Percentiles rank a stretch among this genome's conserved stretches.
Evolutionary conservation across 2,888 invertebrate genomes (phyloP).

Genomic region (Parnassius orleans): DNA sequence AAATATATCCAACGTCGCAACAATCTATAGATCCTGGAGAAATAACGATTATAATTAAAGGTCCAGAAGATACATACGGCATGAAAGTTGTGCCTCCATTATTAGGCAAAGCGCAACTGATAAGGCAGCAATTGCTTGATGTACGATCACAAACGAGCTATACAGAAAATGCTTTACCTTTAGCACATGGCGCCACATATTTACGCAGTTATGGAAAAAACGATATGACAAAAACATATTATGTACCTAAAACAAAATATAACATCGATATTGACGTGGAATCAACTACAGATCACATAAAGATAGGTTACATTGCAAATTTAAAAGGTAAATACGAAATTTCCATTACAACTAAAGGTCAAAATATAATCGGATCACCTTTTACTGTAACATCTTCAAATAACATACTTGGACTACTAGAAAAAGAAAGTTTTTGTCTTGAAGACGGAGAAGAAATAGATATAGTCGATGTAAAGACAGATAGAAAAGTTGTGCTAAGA

Average conservation of each 20-base stretch:
- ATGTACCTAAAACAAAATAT: slow-evolving; percentile 70
- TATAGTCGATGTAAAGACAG: slow-evolving; percentile 65
- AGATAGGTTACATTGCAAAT: slow-evolving; percentile 73
- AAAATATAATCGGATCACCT: slow-evolving; percentile 81
- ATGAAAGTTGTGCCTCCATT: slow-evolving; percentile 67
- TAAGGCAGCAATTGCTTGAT: slow-evolving; percentile 68
- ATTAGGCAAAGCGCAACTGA: slow-evolving; percentile 70
- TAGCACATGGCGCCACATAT: slow-evolving; percentile 70
- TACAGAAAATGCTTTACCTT: slow-evolving; percentile 65
- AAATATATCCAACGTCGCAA: slow-evolving; percentile 80
- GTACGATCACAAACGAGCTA: slow-evolving; percentile 57
- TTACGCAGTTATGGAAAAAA: slow-evolving; percentile 69
- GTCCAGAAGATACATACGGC: slow-evolving; percentile 72
- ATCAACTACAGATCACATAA: slow-evolving; percentile 69
- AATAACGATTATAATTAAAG: slow-evolving; percentile 70
- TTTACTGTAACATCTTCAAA: slow-evolving; percentile 72
- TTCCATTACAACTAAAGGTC: slow-evolving; percentile 78
- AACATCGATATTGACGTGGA: slow-evolving; percentile 77
- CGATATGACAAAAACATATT: slow-evolving; percentile 71
- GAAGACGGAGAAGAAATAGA: slow-evolving; percentile 76
- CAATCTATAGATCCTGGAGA: slow-evolving; percentile 72
- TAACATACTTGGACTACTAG: slow-evolving; percentile 57
- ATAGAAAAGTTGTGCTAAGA: slow-evolving; percentile 72
- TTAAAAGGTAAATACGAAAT: slow-evolving; percentile 80
- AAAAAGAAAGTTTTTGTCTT: slow-evolving; percentile 62